Base-by-base conservation (phyloP, 2,888 invertebrate genomes). In the Dasypogon diadema region DNA sequence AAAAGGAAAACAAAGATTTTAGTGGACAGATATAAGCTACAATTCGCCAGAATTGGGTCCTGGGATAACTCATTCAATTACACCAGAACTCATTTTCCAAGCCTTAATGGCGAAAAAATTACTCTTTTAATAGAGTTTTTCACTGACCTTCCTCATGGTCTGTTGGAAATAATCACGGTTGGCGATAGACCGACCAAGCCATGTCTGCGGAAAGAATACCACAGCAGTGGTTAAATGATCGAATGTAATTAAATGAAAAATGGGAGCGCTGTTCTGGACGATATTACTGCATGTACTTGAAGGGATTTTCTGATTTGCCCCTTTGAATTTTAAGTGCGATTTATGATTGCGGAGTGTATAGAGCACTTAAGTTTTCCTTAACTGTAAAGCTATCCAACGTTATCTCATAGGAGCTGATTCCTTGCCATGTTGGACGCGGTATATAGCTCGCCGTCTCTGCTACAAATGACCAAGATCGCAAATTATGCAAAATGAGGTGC, bases 31-130 rank as follows among this genome's bases (percentile, higher is more conserved):
- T 68, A 24, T 48, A 46, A 16, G 22, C 42, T 14, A 4, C 8
- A 68, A 22, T 34, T 22, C 46, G 24, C 46, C n/a, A 12, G 42
- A 42, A 12, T 6, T 12, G 16, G 26, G 24, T n/a, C 16, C 24
- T 14, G 22, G 24, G 14, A 48, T 68, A 68, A 68, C 48, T 68
- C 65, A 48, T 68, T 42, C 65, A 68, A 26, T 68, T 68, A 68
- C 46, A 48, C 24, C 48, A 48, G 65, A 48, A 48, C 24, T 26
- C 24, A 48, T 68, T 68, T 68, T 48, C 46, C 26, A 24, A 26
- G 48, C n/a, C 42, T 12, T 63, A 18, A 63, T 63, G 24, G 46
- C 22, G 46, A 10, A 18, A 24, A 68, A 68, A 68, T 68, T 68
- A 42, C 65, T 68, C 48, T 68, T 68, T 16, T 68, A 68, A 68